Conservation (phyloP, 2,113 vertebrate species). For the Dipodomys spectabilis region DNA sequence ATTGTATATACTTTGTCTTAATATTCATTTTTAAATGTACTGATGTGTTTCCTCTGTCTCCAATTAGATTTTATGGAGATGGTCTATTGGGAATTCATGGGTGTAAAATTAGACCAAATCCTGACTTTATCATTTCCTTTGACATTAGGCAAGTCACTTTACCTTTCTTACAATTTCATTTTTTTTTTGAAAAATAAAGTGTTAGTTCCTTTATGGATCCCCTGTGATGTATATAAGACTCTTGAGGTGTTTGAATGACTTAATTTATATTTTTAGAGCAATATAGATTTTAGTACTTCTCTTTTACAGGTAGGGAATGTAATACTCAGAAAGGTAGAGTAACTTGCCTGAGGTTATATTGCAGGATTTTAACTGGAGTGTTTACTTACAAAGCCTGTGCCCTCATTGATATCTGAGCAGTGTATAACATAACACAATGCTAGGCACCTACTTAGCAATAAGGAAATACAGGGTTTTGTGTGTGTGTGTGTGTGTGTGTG, state of each 20-base stretch:
- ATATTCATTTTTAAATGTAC: slow-evolving; percentile 49
- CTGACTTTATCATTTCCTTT: slow-evolving; percentile 40
- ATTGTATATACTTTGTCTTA: slow-evolving; percentile 9
- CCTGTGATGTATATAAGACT: neutral
- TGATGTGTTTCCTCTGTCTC: slow-evolving; percentile 32
- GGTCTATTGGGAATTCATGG: slow-evolving; percentile 20
- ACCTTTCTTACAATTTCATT: slow-evolving; percentile 42
- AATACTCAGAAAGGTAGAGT: neutral
- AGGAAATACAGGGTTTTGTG: neutral
- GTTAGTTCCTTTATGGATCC: slow-evolving; percentile 18
- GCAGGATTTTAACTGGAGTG: neutral
- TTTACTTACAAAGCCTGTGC: neutral
- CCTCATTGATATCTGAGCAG: neutral
- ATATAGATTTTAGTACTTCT: neutral
- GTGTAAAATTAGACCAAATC: slow-evolving; percentile 56
- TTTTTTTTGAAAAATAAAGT: slow-evolving; percentile 55
- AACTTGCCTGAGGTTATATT: neutral
- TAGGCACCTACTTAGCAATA: neutral
- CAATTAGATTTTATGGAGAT: slow-evolving; percentile 31
- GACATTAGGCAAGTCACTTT: slow-evolving; percentile 53
- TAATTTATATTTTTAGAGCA: slow-evolving; percentile 39
- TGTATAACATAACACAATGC: neutral
- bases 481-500: no score
- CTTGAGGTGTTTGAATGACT: slow-evolving; percentile 19
- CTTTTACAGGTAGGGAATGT: neutral